A percentile compares a stretch with the other conserved stretches of the same genome.
Conservation (phyloP, 1,140 invertebrate genomes). For the Dendroctonus ponderosae region DNA sequence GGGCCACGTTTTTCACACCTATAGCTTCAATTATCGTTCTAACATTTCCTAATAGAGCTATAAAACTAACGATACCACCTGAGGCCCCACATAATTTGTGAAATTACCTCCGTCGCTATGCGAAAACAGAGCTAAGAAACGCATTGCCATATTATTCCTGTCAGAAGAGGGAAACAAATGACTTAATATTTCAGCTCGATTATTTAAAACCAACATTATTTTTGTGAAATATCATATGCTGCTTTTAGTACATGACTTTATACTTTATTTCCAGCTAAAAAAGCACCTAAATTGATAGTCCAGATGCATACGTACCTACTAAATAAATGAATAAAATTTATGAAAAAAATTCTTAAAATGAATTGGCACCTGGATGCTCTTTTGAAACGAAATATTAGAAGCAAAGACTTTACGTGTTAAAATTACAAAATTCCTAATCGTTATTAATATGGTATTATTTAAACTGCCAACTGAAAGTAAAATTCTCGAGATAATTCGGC, state of each 20-base stretch:
- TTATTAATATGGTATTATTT: too few species aligned
- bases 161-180: conserved; percentile 6
- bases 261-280: conserved; percentile 1
- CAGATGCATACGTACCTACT: too few species aligned
- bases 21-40: conserved; percentile 1
- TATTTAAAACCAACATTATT: conserved; percentile 16
- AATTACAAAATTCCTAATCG: too few species aligned
- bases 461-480: too few species aligned
- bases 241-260: not conserved
- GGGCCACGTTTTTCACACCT: too few species aligned
- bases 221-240: conserved; percentile 10
- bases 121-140: conserved; percentile 18
- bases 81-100: conserved; percentile 11
- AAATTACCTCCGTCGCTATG: conserved; percentile 19
- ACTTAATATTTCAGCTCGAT: conserved; percentile 24
- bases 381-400: too few species aligned
- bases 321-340: too few species aligned
- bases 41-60: conserved; percentile 13
- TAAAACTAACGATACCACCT: conserved; percentile 21
- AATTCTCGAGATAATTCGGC: too few species aligned
- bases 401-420: too few species aligned
- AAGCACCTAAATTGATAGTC: not conserved
- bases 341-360: too few species aligned
- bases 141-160: conserved; percentile 21
- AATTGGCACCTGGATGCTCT: too few species aligned